phyloP scores from a whole-genome alignment of 1,140 invertebrate species.

The Nilaparvata lugens region DNA sequence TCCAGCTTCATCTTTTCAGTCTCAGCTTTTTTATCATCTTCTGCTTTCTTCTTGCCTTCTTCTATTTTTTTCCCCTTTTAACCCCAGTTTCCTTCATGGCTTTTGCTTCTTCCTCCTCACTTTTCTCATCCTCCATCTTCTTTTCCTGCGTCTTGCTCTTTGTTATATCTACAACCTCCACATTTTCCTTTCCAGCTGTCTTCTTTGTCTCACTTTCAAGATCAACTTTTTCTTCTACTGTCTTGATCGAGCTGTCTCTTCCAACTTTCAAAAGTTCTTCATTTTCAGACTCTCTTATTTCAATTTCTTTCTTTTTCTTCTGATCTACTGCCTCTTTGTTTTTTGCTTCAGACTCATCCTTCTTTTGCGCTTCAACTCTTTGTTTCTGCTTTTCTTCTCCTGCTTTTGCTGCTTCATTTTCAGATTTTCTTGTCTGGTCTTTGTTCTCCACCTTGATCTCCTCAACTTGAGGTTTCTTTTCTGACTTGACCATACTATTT shows the following conservation, averaged over 20 bases:
- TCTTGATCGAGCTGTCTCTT: no score
- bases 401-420: not conserved
- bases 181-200: not conserved
- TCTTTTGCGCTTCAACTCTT: not conserved
- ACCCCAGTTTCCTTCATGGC: not conserved
- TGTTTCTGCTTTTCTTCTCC: not conserved
- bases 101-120: slow-evolving; percentile 18
- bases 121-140: slow-evolving; percentile 13
- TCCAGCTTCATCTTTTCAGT: slow-evolving; percentile 19
- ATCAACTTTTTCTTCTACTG: no score
- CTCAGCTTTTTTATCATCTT: slow-evolving; percentile 25
- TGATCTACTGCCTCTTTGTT: not conserved
- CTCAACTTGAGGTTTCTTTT: no score
- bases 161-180: not conserved
- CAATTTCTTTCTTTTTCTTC: no score
- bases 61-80: slow-evolving; percentile 2
- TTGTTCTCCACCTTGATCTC: no score
- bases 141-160: not conserved
- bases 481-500: no score
- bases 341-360: not conserved
- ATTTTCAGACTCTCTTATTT: no score
- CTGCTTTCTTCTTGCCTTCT: slow-evolving; percentile 4
- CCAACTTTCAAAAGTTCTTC: no score
- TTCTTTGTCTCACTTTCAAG: not conserved
- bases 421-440: no score